A percentile compares a stretch with the other conserved stretches of the same genome.
Evolutionary conservation across 2,888 invertebrate species (phyloP).

Genomic region (Hydrotaea diabolus): DNA sequence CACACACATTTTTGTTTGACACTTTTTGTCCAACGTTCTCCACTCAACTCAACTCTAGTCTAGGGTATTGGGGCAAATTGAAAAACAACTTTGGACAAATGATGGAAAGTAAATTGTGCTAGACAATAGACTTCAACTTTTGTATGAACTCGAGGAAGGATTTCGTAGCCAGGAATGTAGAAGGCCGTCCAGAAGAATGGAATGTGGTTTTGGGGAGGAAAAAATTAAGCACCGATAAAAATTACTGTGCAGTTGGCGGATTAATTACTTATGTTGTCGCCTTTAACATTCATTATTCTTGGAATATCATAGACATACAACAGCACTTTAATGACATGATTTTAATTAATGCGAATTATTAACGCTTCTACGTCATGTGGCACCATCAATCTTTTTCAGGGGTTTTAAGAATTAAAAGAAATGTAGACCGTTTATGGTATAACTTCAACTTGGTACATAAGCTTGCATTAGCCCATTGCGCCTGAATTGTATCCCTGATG

Average conservation of each 20-base stretch:
- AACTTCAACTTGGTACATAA: too few species aligned
- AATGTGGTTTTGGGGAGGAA: not conserved
- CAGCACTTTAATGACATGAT: conserved; percentile 33
- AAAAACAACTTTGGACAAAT: not conserved
- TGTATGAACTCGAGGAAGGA: not conserved
- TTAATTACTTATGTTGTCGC: conserved; percentile 16
- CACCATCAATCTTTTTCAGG: conserved; percentile 29
- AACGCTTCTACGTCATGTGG: conserved; percentile 47
- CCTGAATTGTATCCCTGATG: too few species aligned
- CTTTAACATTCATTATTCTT: not conserved
- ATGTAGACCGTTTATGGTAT: too few species aligned
- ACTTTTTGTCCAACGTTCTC: conserved; percentile 15
- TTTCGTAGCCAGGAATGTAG: not conserved
- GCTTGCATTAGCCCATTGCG: too few species aligned
- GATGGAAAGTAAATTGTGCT: not conserved
- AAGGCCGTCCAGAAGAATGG: not conserved
- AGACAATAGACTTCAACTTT: conserved; percentile 17
- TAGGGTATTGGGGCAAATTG: not conserved
- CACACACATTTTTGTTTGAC: conserved; percentile 17
- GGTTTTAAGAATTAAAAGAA: not conserved
- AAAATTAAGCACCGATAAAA: not conserved
- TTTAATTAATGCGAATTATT: conserved; percentile 43
- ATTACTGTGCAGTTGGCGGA: not conserved
- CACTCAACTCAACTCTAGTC: not conserved
- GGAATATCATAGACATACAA: not conserved